Evolutionary conservation across 2,888 invertebrate species (phyloP).

Genomic region (Sphecodes monilicornis): DNA sequence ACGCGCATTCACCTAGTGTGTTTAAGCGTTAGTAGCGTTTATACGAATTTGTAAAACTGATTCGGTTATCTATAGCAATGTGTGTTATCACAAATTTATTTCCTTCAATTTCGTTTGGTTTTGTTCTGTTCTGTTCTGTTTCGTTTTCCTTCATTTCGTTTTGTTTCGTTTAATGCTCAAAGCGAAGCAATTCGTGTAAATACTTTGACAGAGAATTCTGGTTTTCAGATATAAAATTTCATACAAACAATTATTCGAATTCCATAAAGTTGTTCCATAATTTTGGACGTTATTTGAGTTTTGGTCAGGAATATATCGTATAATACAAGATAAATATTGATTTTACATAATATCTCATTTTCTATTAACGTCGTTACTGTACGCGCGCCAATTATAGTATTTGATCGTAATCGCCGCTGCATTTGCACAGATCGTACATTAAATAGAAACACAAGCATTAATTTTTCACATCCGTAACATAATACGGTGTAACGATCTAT

Average conservation of each 20-base stretch:
- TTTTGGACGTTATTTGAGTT: constrained; percentile 56
- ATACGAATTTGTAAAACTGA: constrained; percentile 36
- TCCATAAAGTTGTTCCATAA: constrained; percentile 45
- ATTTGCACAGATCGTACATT: constrained; percentile 45
- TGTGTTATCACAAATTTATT: constrained; percentile 21
- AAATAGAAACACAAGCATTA: constrained; percentile 54
- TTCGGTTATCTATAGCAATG: constrained; percentile 18
- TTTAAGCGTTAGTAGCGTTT: constrained; percentile 20
- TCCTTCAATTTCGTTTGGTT: constrained; percentile 12
- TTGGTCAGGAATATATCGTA: constrained; percentile 48
- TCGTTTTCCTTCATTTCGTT: neutral
- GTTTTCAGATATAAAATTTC: constrained; percentile 56
- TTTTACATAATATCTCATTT: constrained; percentile 39
- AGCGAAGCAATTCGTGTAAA: constrained; percentile 15
- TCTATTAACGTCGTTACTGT: constrained; percentile 27
- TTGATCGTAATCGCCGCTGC: constrained; percentile 30
- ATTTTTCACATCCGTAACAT: constrained; percentile 42
- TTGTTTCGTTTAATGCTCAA: constrained; percentile 10
- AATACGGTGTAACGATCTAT: constrained; percentile 47
- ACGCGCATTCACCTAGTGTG: neutral
- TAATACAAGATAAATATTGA: constrained; percentile 47
- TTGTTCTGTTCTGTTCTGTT: neutral
- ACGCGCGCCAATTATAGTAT: constrained; percentile 32
- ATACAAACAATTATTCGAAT: constrained; percentile 57
- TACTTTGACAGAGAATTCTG: constrained; percentile 21